A percentile compares a stretch with the other conserved stretches of the same genome.
phyloP scores from a whole-genome alignment of 2,888 invertebrate species.

The Idaea straminata region DNA sequence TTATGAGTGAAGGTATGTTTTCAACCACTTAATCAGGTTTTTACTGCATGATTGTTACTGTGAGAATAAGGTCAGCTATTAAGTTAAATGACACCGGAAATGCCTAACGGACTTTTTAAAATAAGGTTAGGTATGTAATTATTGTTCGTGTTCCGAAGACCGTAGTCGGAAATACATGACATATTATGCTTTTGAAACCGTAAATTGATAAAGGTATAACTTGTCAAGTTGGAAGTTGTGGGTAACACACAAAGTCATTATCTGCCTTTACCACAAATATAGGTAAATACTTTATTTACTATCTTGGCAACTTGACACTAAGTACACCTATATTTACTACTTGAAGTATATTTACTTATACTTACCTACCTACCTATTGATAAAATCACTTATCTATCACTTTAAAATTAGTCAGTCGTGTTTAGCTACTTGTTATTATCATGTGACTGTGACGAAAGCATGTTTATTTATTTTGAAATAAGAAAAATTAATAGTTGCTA shows the following conservation, averaged over 20 bases:
- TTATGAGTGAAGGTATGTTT: constrained; percentile 95
- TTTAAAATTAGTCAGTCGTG: neutral
- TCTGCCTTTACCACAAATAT: neutral
- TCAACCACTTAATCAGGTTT: neutral
- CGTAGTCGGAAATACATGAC: neutral
- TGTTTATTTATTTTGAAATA: neutral
- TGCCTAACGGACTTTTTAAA: neutral
- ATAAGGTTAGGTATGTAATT: neutral
- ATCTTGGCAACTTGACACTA: neutral
- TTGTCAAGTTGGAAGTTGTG: neutral
- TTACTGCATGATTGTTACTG: neutral
- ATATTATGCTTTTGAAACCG: neutral
- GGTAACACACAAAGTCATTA: neutral
- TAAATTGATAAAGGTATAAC: neutral
- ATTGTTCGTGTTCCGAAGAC: neutral
- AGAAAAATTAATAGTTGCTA: neutral
- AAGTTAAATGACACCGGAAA: neutral
- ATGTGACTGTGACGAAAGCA: constrained; percentile 1
- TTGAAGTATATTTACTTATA: neutral
- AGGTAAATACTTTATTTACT: neutral
- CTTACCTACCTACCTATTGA: neutral
- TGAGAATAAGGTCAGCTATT: neutral
- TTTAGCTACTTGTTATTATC: neutral
- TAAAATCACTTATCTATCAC: neutral
- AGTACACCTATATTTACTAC: neutral